phyloP scores from a whole-genome alignment of 2,113 vertebrate species.

The Rhegmatorhina hoffmannsi region DNA sequence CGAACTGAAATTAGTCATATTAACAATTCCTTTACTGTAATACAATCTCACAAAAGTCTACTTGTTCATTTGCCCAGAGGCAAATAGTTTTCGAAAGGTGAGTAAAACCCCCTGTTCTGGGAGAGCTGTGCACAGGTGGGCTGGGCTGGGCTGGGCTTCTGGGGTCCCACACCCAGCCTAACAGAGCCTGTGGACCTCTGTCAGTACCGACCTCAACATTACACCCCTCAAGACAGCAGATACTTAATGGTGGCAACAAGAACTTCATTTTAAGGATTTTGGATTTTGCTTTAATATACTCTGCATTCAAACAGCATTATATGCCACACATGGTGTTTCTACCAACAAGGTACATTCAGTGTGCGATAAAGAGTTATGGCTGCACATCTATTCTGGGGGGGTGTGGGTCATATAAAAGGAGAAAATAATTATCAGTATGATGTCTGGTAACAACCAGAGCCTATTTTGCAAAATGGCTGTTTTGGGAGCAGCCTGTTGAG shows the following conservation, averaged over 20 bases:
- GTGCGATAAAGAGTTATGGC: not conserved
- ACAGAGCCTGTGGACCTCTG: not conserved
- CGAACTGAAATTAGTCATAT: not conserved
- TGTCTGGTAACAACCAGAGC: not conserved
- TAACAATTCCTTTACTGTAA: not conserved
- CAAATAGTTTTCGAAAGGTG: constrained; percentile 30
- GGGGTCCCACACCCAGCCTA: not conserved
- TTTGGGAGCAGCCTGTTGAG: not conserved
- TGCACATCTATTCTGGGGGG: rapidly evolving
- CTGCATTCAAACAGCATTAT: not conserved
- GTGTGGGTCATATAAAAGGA: rapidly evolving
- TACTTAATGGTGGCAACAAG: rapidly evolving
- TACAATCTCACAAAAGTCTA: not conserved
- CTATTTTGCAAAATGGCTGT: not conserved
- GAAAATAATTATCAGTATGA: not conserved
- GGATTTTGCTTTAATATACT: not conserved
- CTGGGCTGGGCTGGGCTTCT: not conserved
- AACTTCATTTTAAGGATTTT: not conserved
- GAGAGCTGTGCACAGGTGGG: not conserved
- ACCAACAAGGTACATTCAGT: rapidly evolving
- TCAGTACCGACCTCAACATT: rapidly evolving
- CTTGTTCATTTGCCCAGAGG: not conserved
- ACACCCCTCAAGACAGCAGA: not conserved
- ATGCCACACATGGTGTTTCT: rapidly evolving
- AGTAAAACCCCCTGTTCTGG: not conserved